A percentile compares a stretch with the other conserved stretches of the same genome.
Evolutionary conservation across 1,140 invertebrate species (phyloP).

Genomic region (Chrysomallon squamiferum): DNA sequence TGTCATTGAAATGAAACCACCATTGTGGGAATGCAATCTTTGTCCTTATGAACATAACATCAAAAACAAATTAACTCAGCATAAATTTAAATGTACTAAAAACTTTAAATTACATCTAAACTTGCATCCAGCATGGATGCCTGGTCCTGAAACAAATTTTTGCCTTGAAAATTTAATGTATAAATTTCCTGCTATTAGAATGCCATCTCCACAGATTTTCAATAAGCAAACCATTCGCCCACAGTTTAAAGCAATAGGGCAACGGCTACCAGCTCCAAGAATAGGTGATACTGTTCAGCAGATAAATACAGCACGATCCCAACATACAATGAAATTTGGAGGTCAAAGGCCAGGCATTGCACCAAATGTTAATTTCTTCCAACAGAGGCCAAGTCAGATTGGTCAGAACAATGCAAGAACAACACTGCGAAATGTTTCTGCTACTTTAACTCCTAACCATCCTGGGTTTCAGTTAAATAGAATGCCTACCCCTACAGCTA

Average conservation of each 20-base stretch:
- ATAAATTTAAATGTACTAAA: slow-evolving; percentile 87
- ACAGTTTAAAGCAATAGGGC: background rate
- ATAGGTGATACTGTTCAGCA: background rate
- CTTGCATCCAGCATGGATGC: slow-evolving; percentile 70
- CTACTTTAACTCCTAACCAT: background rate
- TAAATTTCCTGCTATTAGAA: slow-evolving; percentile 27
- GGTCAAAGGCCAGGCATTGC: background rate
- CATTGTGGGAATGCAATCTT: slow-evolving; percentile 90
- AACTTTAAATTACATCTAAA: slow-evolving; percentile 89
- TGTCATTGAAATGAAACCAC: slow-evolving; percentile 81
- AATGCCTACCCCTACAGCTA: too few relatives aligned
- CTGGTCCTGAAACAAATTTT: slow-evolving; percentile 46
- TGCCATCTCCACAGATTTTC: slow-evolving; percentile 11
- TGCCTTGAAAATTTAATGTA: slow-evolving; percentile 51
- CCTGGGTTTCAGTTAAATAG: background rate
- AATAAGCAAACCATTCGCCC: slow-evolving; percentile 6
- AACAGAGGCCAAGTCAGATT: background rate
- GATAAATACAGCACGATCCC: background rate
- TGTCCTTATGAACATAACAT: slow-evolving; percentile 95
- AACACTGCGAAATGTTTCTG: too few relatives aligned
- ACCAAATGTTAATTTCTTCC: background rate
- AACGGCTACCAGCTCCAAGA: background rate
- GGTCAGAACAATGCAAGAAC: background rate
- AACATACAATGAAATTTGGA: background rate
- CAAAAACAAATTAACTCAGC: slow-evolving; percentile 89